Conservation (phyloP, 2,113 vertebrate species). For the Perognathus longimembris region DNA sequence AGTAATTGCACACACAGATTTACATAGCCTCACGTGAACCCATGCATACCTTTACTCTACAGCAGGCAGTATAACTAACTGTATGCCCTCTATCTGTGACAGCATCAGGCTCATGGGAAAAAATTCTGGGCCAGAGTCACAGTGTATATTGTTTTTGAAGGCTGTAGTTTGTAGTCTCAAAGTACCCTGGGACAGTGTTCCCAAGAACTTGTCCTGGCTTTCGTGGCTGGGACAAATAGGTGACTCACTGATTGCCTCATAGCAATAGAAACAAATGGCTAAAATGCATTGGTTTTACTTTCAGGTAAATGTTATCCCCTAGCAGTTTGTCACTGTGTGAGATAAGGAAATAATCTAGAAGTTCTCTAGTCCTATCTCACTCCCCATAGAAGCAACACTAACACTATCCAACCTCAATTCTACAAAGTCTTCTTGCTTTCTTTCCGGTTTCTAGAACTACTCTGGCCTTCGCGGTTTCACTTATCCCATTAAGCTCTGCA, state of each 20-base stretch:
- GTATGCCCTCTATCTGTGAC: not conserved
- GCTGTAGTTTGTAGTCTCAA: not conserved
- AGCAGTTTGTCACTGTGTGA: not conserved
- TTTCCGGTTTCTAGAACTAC: not conserved
- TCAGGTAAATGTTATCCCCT: not conserved
- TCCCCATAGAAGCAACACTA: not conserved
- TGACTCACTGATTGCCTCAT: not conserved
- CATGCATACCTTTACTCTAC: not conserved
- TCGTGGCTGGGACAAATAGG: not conserved
- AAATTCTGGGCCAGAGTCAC: not conserved
- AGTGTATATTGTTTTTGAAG: constrained; percentile 27
- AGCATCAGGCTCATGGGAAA: not conserved
- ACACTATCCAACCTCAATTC: not conserved
- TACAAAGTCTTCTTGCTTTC: not conserved
- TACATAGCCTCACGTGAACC: not conserved
- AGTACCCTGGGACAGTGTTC: not conserved
- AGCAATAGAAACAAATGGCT: not conserved
- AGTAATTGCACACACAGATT: not conserved
- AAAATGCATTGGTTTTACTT: not conserved
- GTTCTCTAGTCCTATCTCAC: too few species aligned
- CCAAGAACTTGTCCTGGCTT: not conserved
- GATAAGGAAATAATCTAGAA: not conserved
- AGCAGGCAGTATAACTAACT: not conserved
- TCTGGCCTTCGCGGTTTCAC: not conserved
- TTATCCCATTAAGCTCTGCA: not conserved